A percentile compares a stretch with the other conserved stretches of the same genome.
Evolutionary conservation across 2,113 vertebrate genomes (phyloP).

Genomic region (Guaruba guarouba): DNA sequence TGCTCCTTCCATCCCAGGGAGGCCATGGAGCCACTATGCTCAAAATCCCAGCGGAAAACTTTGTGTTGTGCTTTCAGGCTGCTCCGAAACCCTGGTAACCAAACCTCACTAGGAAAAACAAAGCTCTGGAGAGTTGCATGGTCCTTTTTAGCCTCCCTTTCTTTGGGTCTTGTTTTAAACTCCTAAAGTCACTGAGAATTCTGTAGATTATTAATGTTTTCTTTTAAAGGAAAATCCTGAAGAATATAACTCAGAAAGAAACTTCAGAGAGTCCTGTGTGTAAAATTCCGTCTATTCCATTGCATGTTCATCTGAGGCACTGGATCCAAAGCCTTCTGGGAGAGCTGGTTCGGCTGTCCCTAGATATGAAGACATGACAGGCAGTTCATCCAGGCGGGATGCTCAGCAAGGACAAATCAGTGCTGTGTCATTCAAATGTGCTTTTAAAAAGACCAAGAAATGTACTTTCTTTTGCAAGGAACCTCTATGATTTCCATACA

Average conservation of each 20-base stretch:
- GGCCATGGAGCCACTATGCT: rapidly evolving
- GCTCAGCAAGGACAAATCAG: background rate
- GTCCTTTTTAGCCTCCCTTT: background rate
- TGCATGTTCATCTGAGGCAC: background rate
- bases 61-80: background rate
- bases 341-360: background rate
- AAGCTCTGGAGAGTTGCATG: background rate
- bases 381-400: background rate
- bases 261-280: background rate
- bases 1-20: rapidly evolving
- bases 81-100: background rate
- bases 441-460: background rate
- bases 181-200: background rate
- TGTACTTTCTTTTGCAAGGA: background rate
- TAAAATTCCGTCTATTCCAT: constrained; percentile 1
- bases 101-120: background rate
- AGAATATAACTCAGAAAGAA: background rate
- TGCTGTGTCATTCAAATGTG: background rate
- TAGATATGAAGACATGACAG: background rate
- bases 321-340: background rate
- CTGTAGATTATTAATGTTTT: background rate
- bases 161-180: background rate
- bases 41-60: background rate
- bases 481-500: background rate
- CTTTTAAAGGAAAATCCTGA: background rate